Evolutionary conservation across 2,797 vertebrate species (phyloP), one percentile per base, ranked within the genome.

Genomic region (Furcifer pardalis): DNA sequence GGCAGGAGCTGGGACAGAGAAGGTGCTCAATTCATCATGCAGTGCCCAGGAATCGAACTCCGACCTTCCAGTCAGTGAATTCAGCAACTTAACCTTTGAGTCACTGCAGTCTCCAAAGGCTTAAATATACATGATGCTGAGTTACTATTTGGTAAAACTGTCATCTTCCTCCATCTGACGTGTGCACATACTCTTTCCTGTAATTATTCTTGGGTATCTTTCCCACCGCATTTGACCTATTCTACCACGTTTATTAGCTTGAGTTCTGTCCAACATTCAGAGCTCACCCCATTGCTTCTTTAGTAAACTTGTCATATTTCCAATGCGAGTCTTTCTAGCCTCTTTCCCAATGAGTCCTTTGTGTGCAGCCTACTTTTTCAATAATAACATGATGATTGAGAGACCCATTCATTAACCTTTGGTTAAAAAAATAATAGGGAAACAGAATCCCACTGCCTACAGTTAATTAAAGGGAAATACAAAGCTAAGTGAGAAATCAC

Each of bases 401-500:
- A 65, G 2, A 49, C 27, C 37, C 81, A 89, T 60, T 82, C 87
- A 84, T 90, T 40, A 37, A 69, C 84, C 63, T 37, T 42, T 23
- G 21, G 81, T 30, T 84, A 88, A 91, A 89, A 42, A 23, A 40
- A 84, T 86, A 89, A 88, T 0, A 90, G 90, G 91, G 79, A 88
- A 94, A 87, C 89, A 77, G 90, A 88, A 83, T 42, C 84, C 1
- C 0, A 76, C 46, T 1, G 46, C 91, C 88, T 81, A 68, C 76
- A 0, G 17, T 83, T 71, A 78, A 91, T 27, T 83, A 81, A 91
- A 68, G 87, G 73, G 59, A 86, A 93, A 84, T 75, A 89, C 91
- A 90, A 82, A 93, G 94, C 90, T 56, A 4, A 66, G 71, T 91
- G 92, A 93, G 92, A 91, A 94, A 92, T 92, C 93, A 9, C 82